Percentiles rank a stretch among this genome's conserved stretches.
These are phyloP conservation scores for Orgyia antiqua DNA, from an alignment of 2,888 invertebrate genomes.

Conservation along the genomic window DNA sequence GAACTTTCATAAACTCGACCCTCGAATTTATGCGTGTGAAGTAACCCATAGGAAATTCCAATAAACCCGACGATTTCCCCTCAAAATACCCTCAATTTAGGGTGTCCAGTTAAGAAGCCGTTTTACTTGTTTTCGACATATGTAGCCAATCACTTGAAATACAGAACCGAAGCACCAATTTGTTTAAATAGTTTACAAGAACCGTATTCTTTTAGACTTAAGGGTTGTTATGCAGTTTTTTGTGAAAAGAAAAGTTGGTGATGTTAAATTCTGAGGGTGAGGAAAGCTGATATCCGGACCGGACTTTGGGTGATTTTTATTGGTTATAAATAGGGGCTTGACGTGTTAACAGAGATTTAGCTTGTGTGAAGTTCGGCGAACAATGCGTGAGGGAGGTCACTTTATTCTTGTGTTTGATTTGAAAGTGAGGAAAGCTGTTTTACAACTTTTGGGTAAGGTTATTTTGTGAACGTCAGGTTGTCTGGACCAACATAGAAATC, in stretches of 20 bases:
- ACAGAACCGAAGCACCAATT: constrained; percentile 32
- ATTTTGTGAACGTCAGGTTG: no score
- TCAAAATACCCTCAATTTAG: constrained; percentile 61
- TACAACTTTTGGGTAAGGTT: constrained; percentile 15
- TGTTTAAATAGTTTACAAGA: no score
- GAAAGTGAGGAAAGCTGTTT: constrained; percentile 32
- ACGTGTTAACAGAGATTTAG: constrained; percentile 53
- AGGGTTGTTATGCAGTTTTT: constrained; percentile 16
- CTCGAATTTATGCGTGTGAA: constrained; percentile 48
- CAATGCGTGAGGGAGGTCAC: constrained; percentile 43
- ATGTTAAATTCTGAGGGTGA: constrained; percentile 55
- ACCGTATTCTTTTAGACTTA: constrained; percentile 18
- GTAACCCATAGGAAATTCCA: constrained; percentile 65
- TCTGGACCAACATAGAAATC: no score
- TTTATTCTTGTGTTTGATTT: constrained; percentile 37
- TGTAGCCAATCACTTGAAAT: constrained; percentile 61
- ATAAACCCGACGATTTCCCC: constrained; percentile 63
- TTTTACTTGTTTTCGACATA: constrained; percentile 70
- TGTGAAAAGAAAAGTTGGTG: constrained; percentile 23
- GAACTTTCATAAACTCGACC: constrained; percentile 26
- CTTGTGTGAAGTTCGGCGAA: constrained; percentile 55
- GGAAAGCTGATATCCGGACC: constrained; percentile 68
- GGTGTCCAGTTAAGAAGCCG: constrained; percentile 72
- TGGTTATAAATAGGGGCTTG: constrained; percentile 62
- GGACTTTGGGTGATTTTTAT: constrained; percentile 72